Base-by-base conservation (phyloP, 2,888 invertebrate species). In the Odontocolon sp. region DNA sequence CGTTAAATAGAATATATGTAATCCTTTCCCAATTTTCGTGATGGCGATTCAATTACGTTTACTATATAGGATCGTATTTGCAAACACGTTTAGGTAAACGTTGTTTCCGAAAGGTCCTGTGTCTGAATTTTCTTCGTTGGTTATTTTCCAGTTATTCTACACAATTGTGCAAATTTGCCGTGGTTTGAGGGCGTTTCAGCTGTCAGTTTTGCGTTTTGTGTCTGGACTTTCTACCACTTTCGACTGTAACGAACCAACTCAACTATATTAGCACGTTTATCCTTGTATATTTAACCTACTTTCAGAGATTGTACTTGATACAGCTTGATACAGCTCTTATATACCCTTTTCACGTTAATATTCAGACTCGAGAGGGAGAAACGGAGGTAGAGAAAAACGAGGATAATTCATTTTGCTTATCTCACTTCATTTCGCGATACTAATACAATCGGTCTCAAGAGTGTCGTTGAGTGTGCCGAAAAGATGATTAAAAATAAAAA, bases 241-340 rank as follows among this genome's bases (percentile, higher is more conserved):
- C 28, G 59, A 21, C 68, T 57, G 16, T 57, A 57, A 68, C 38
- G 68, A 57, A 69, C 50, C 69, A 28, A 57, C 57, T 26, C 69
- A 50, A 68, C 59, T 69, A 40, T 61, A 69, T 69, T 69, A 69
- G 40, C 69, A 40, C 59, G 50, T 59, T 59, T 69, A 69, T 69
- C 40, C 59, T 61, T 52, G 57, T 69, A 69, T 59, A 61, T 69
- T 69, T 69, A 42, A 69, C 69, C 69, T 61, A 69, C 69, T 69
- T 69, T 69, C 21, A 21, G 21, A 69, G 38, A 69, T 69, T 52
- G 50, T 69, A 50, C 50, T 69, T 69, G 38, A 59, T 69, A 59
- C 59, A 23, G 21, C 50, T 69, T 69, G 38, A 59, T 69, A 59
- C 59, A 23, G 21, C 38, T 28, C 14, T 50, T 36, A 36, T 18